Percentiles rank a stretch among this genome's conserved stretches.
Conservation (phyloP, 2,113 vertebrate species). For the Psettodes erumei region DNA sequence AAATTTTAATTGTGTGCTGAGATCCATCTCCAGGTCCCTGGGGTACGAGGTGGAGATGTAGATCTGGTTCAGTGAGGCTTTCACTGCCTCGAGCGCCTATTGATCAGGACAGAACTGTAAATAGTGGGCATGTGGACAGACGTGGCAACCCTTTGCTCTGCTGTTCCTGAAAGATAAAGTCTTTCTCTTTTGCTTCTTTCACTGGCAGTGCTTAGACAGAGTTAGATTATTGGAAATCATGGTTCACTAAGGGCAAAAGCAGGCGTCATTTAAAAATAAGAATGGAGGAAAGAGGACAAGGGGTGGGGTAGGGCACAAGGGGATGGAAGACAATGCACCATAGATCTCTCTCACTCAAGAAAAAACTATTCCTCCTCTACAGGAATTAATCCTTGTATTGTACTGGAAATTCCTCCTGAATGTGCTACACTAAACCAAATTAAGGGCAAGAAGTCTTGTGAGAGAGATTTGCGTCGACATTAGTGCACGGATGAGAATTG, state of each 20-base stretch:
- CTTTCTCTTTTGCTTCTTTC: constrained; percentile 13
- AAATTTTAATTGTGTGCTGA: constrained; percentile 80
- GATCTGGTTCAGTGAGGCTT: constrained; percentile 71
- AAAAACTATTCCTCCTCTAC: constrained; percentile 26
- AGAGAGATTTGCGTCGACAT: constrained; percentile 47
- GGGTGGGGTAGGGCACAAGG: not conserved
- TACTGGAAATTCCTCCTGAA: constrained; percentile 46
- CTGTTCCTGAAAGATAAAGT: constrained; percentile 37
- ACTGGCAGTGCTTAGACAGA: constrained; percentile 26
- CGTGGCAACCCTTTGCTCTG: constrained; percentile 5
- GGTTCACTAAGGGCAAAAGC: constrained; percentile 16
- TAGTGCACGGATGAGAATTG: constrained; percentile 25
- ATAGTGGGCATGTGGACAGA: constrained; percentile 54
- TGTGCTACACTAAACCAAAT: constrained; percentile 37
- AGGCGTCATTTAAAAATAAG: constrained; percentile 41
- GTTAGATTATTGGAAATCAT: constrained; percentile 44
- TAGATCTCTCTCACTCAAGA: constrained; percentile 38
- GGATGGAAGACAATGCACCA: constrained; percentile 36
- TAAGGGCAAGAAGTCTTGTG: constrained; percentile 30
- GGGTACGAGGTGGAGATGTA: constrained; percentile 66
- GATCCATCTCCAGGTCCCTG: constrained; percentile 52
- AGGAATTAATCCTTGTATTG: constrained; percentile 57
- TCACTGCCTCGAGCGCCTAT: constrained; percentile 63
- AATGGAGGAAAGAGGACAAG: constrained; percentile 7
- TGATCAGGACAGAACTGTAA: constrained; percentile 70